phyloP scores from a whole-genome alignment of 1,140 invertebrate species.

The Zaprionus lachaisei region DNA sequence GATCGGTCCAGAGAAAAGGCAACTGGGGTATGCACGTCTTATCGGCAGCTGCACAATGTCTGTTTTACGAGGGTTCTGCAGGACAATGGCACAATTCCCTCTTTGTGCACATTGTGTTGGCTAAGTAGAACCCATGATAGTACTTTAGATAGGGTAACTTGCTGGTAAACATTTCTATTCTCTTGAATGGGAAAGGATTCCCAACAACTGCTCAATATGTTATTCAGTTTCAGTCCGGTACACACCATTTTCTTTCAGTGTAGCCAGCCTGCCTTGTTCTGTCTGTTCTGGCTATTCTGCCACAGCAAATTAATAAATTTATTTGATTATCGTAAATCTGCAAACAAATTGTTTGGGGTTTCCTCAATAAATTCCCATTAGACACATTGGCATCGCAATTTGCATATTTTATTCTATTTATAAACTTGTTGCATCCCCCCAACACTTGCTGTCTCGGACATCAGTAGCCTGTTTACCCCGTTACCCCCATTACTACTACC shows the following conservation, averaged over 20 bases:
- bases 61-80: conserved; percentile 20
- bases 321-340: conserved; percentile 8
- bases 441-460: conserved; percentile 1
- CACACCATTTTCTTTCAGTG: not conserved
- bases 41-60: conserved; percentile 30
- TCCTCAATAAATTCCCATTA: conserved; percentile 55
- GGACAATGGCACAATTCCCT: conserved; percentile 2
- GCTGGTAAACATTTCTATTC: not conserved
- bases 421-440: conserved; percentile 59
- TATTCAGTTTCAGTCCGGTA: not conserved
- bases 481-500: not conserved
- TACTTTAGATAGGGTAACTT: too few relatives aligned
- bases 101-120: conserved; percentile 24
- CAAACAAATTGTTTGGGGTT: conserved; percentile 19
- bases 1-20: conserved; percentile 8
- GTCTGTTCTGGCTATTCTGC: not conserved
- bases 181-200: not conserved
- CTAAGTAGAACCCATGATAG: not conserved
- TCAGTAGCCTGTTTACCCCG: not conserved
- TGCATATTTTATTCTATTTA: conserved; percentile 43
- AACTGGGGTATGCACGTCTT: conserved; percentile 8
- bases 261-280: not conserved
- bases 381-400: conserved; percentile 24
- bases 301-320: not conserved
- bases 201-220: not conserved